Evolutionary conservation across 2,113 vertebrate species (phyloP), one percentile per base, ranked within the genome.

Genomic region (Gracilinanus agilis): DNA sequence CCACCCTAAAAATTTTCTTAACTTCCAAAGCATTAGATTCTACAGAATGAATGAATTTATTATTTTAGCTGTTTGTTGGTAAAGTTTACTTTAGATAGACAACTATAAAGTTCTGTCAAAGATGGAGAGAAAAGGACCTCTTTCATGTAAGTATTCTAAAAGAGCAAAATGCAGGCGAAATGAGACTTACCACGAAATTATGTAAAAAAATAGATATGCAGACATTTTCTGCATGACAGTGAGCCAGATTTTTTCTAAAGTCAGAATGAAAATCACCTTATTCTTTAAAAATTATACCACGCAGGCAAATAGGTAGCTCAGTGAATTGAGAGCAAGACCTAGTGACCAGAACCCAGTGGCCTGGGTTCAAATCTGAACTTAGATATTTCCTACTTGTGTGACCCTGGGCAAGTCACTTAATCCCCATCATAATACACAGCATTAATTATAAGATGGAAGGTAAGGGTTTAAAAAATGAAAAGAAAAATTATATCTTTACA

Each of bases 51-150:
- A 94, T 88, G n/a, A 94, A 29, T 88, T 34, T 16, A 19, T 58
- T 0, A 3, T 9, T 93, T 94, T 67, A 93, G 56, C 24, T 24
- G 34, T 61, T 54, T 49, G 11, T 56, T 49, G 96, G 92, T 8
- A 54, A 88, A 90, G 56, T 94, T 93, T 94, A 75, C 53, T 95
- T 94, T 91, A 89, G 90, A 93, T 54, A 93, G 89, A 56, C 89
- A 55, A 53, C 88, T 93, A 49, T 67, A 94, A 21, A 96, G 90
- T 23, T 53, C 88, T 55, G 53, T 89, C 89, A 90, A 0, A 56
- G 90, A 55, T 56, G 89, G 90, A 96, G 93, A 94, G 49, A 53
- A 93, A 95, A 93, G 94, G 95, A 91, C 10, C 95, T 44, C 88
- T 94, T 25, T 93, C 91, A 55, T 58, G n/a, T 92, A 92, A 91